Evolutionary conservation across 2,888 invertebrate genomes (phyloP).

Genomic region (Himalopsyche japonica): DNA sequence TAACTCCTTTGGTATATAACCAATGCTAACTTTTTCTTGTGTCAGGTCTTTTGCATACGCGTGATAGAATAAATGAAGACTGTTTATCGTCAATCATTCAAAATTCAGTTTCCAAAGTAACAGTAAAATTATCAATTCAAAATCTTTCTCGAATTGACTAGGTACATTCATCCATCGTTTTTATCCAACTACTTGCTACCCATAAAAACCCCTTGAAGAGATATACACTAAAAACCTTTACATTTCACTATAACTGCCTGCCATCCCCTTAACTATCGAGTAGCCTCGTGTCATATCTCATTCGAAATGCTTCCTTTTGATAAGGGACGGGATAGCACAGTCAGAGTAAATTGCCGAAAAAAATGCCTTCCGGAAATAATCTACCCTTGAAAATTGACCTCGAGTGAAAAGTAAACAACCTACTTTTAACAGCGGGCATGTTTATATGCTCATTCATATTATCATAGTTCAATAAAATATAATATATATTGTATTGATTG

Average conservation of each 20-base stretch:
- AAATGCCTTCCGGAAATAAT: not conserved
- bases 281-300: not conserved
- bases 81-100: too few relatives aligned
- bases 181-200: not conserved
- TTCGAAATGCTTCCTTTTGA: not conserved
- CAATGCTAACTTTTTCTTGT: too few relatives aligned
- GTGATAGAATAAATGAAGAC: too few relatives aligned
- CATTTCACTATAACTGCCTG: not conserved
- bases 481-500: too few relatives aligned
- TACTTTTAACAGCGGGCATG: not conserved
- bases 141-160: not conserved
- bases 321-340: not conserved
- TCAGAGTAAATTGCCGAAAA: not conserved
- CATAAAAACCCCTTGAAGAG: not conserved
- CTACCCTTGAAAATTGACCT: not conserved
- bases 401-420: not conserved
- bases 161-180: not conserved
- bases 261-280: not conserved
- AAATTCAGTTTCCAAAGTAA: not conserved
- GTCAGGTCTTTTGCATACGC: too few relatives aligned
- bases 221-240: not conserved
- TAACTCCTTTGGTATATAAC: too few relatives aligned
- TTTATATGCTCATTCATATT: too few relatives aligned
- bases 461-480: too few relatives aligned
- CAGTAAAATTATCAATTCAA: not conserved